Percentiles rank a stretch among this genome's conserved stretches.
These are phyloP conservation scores for Pimpla rufipes DNA, from an alignment of 2,888 invertebrate species.

Conservation along the genomic window DNA sequence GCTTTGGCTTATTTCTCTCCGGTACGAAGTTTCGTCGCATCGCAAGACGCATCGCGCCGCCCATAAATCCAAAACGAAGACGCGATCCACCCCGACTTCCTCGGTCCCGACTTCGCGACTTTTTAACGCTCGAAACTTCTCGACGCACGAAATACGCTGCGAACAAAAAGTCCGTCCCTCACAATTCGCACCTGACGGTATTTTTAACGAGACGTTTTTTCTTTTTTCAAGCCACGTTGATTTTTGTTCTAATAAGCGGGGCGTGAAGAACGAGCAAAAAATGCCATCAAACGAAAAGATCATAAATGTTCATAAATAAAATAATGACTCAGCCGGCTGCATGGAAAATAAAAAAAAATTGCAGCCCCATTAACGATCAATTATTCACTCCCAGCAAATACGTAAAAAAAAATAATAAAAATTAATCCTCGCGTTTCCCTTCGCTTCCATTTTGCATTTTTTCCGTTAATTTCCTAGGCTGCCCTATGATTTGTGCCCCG, in stretches of 20 bases:
- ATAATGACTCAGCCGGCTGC: no score
- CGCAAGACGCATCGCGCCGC: neutral
- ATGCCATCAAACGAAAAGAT: no score
- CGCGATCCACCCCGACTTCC: neutral
- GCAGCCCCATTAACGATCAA: no score
- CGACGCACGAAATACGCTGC: neutral
- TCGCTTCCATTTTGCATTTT: slow-evolving; percentile 49
- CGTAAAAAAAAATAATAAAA: slow-evolving; percentile 35
- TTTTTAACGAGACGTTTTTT: neutral
- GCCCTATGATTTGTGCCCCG: slow-evolving; percentile 67
- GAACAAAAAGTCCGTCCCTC: neutral
- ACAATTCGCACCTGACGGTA: neutral
- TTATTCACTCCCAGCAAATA: neutral
- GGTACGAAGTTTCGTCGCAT: neutral
- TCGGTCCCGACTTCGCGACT: neutral
- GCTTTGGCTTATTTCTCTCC: neutral
- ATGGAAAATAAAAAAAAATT: no score
- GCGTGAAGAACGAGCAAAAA: no score
- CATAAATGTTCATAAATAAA: no score
- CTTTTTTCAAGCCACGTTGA: neutral
- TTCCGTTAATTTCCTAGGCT: slow-evolving; percentile 50
- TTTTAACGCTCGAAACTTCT: slow-evolving; percentile 13
- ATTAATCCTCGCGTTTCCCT: slow-evolving; percentile 67
- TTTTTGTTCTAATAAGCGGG: no score
- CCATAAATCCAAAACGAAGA: slow-evolving; percentile 9